Evolutionary conservation across 1,140 invertebrate species (phyloP).

Genomic region (Brachionus manjavacas): DNA sequence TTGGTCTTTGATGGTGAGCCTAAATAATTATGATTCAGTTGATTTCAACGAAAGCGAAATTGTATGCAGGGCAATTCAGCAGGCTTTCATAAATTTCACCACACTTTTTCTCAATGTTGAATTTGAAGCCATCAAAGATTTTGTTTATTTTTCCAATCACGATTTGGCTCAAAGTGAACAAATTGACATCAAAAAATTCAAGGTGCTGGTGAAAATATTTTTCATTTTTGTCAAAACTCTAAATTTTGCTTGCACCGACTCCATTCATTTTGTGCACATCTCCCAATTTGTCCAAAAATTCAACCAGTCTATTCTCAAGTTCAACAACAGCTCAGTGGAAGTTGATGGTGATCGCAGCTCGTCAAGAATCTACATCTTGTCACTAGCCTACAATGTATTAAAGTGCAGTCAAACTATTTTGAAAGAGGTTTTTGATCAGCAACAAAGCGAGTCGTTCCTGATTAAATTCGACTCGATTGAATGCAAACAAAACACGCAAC

Average conservation of each 20-base stretch:
- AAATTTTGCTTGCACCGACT: not conserved
- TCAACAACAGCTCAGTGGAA: not conserved
- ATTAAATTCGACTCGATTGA: not conserved
- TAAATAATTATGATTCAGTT: not conserved
- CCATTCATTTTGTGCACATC: not conserved
- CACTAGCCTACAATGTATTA: not conserved
- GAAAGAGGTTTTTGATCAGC: not conserved
- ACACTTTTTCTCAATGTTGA: not conserved
- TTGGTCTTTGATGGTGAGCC: not conserved
- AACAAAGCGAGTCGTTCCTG: not conserved
- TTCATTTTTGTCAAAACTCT: not conserved
- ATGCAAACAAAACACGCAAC: not conserved
- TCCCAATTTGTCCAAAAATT: not conserved
- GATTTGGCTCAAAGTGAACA: not conserved
- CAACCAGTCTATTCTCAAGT: conserved; percentile 11
- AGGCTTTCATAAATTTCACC: not conserved
- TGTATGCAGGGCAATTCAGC: not conserved
- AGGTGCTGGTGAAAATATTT: not conserved
- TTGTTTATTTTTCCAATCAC: not conserved
- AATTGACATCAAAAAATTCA: not conserved
- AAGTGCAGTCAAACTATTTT: not conserved
- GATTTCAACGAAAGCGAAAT: not conserved
- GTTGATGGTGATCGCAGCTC: not conserved
- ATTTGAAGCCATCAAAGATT: not conserved
- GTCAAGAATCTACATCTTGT: not conserved